These are phyloP conservation scores for Rafetus swinhoei DNA, from an alignment of 2,113 vertebrate species.

Conservation along the genomic window DNA sequence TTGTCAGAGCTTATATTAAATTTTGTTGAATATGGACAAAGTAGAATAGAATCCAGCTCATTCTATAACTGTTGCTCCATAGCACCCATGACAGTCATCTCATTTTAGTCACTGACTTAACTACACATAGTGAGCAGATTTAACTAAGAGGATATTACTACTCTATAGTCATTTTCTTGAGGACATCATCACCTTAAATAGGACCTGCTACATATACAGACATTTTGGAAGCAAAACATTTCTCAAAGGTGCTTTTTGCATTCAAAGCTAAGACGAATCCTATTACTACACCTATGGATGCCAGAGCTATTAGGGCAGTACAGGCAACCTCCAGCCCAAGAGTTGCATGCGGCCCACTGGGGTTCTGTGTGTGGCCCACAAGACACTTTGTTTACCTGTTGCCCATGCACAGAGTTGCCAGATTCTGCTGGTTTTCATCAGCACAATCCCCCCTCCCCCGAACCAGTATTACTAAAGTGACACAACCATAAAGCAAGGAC, in stretches of 20 bases:
- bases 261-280: background rate
- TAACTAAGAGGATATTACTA: background rate
- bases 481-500: no score
- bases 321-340: no score
- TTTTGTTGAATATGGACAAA: background rate
- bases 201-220: fast-evolving
- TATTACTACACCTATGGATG: background rate
- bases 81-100: background rate
- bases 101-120: background rate
- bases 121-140: background rate
- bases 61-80: background rate
- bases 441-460: no score
- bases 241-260: background rate
- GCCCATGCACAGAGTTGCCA: no score
- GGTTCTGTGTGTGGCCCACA: no score
- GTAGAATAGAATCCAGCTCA: background rate
- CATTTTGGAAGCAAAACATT: background rate
- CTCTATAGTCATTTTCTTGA: background rate
- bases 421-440: no score
- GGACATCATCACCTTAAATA: fast-evolving
- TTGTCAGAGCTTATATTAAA: background rate
- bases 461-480: no score
- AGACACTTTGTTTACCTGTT: no score
- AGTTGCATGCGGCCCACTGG: no score
- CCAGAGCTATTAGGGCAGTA: background rate